Percentiles rank a stretch among this genome's conserved stretches.
Conservation (phyloP, 1,140 invertebrate species). For the Heterodera carotae region DNA sequence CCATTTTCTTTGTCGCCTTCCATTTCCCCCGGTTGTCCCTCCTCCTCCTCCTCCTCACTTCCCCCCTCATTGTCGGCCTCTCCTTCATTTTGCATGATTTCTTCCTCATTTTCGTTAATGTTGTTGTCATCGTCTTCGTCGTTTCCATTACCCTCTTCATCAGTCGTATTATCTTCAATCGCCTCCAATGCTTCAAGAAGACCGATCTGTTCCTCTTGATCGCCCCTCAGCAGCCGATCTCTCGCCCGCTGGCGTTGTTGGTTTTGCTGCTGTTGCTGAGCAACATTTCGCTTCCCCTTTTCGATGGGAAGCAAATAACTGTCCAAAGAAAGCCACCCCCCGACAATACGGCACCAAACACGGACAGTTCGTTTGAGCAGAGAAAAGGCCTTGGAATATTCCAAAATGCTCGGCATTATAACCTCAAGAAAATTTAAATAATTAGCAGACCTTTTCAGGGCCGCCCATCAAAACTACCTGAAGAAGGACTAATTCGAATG, state of each 20-base stretch:
- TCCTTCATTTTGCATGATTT: background rate
- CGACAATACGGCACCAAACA: conserved; percentile 82
- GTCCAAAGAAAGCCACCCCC: conserved; percentile 47
- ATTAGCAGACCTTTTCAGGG: background rate
- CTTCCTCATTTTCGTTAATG: background rate
- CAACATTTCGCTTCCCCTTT: conserved; percentile 7
- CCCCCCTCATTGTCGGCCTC: conserved; percentile 2
- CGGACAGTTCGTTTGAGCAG: conserved; percentile 86
- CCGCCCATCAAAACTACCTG: conserved; percentile 71
- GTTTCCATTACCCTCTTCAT: conserved; percentile 14
- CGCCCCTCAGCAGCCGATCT: conserved; percentile 25
- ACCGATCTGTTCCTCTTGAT: conserved; percentile 30
- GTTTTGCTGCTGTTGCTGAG: conserved; percentile 29
- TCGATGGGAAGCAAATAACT: conserved; percentile 39
- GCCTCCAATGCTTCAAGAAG: conserved; percentile 25
- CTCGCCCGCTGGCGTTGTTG: conserved; percentile 19
- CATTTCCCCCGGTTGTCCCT: background rate
- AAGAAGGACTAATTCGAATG: conserved; percentile 86
- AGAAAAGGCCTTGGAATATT: conserved; percentile 88
- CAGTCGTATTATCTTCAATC: conserved; percentile 28
- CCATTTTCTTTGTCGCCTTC: conserved; percentile 5
- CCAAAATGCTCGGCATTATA: conserved; percentile 88
- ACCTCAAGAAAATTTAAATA: conserved; percentile 71
- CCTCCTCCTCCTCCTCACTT: background rate
- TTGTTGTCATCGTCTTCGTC: conserved; percentile 3